Evolutionary conservation across 2,113 vertebrate species (phyloP).

Genomic region (Bubo blakistoni): DNA sequence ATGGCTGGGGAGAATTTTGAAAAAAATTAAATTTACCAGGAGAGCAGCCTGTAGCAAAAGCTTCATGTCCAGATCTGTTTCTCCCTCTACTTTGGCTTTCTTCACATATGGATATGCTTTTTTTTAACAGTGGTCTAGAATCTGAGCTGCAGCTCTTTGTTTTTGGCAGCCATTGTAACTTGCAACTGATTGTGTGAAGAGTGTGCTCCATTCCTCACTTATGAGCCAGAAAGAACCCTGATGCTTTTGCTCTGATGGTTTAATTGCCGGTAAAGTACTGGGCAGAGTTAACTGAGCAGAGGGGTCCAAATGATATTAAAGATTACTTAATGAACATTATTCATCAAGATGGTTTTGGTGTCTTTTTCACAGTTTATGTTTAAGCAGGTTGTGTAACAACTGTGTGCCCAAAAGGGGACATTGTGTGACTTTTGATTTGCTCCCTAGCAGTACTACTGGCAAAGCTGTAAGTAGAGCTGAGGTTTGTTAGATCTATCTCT

Average conservation of each 20-base stretch:
- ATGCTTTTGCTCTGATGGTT: neutral
- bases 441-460: neutral
- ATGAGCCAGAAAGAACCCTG: neutral
- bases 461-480: slow-evolving; percentile 42
- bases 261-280: neutral
- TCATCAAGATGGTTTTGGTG: neutral
- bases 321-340: neutral
- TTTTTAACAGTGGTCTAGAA: neutral
- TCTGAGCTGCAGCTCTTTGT: neutral
- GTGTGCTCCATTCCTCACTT: neutral
- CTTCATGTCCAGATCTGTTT: neutral
- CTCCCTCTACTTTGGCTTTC: neutral
- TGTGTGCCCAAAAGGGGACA: neutral
- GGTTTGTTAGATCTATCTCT: slow-evolving; percentile 40
- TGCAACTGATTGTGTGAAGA: neutral
- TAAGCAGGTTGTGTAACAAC: neutral
- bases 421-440: neutral
- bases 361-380: neutral
- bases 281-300: neutral
- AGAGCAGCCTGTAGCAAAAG: neutral
- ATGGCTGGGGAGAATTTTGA: neutral
- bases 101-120: neutral
- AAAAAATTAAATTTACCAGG: neutral
- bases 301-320: neutral
- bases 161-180: neutral